phyloP scores from a whole-genome alignment of 2,888 invertebrate genomes.

The Thyatira batis region DNA sequence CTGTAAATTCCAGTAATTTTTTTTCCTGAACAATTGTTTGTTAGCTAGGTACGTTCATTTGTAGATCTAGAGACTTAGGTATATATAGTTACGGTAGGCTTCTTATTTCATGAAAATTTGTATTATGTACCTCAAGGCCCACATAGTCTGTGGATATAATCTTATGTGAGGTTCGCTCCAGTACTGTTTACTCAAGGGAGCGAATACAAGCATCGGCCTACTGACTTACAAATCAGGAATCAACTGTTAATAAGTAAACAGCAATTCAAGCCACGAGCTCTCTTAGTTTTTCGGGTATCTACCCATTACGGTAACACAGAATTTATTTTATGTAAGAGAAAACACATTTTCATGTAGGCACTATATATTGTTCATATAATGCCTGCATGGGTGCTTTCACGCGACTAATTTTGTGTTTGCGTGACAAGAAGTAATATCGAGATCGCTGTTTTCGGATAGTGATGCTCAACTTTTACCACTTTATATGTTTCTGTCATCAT shows the following conservation, averaged over 20 bases:
- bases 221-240: constrained; percentile 28
- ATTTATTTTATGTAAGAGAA: neutral
- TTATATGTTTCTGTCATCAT: constrained; percentile 37
- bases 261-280: constrained; percentile 21
- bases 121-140: too few relatives aligned
- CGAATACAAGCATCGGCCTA: constrained; percentile 8
- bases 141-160: too few relatives aligned
- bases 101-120: too few relatives aligned
- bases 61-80: too few relatives aligned
- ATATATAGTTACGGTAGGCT: too few relatives aligned
- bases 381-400: neutral
- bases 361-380: neutral
- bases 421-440: constrained; percentile 36
- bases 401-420: constrained; percentile 30
- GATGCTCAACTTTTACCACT: constrained; percentile 28
- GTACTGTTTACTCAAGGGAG: neutral
- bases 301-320: constrained; percentile 7
- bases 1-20: neutral
- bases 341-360: neutral
- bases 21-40: neutral
- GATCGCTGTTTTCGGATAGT: constrained; percentile 21
- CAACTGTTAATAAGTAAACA: constrained; percentile 29
- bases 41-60: too few relatives aligned
- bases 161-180: neutral
- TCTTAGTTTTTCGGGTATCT: constrained; percentile 18